Conservation (phyloP, 1,140 invertebrate genomes). For the Pseudomyrmex pallidus region DNA sequence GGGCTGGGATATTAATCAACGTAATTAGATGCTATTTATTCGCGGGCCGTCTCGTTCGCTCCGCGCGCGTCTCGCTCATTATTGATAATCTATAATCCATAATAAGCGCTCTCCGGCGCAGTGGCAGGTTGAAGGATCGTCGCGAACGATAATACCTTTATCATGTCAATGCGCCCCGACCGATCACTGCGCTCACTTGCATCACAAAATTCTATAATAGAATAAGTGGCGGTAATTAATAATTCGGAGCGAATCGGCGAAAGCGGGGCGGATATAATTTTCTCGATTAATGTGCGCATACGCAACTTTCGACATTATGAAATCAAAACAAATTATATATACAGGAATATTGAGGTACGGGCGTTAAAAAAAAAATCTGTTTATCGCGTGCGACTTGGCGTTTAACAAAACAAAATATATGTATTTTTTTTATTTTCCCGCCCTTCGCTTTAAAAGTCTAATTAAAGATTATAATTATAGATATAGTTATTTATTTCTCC, state of each 20-base stretch:
- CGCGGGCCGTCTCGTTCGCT: constrained; percentile 39
- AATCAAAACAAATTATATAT: not conserved
- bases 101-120: constrained; percentile 77
- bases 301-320: not conserved
- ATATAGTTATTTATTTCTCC: no score
- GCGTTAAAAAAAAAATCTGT: no score
- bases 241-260: not conserved
- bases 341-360: no score
- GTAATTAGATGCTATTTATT: constrained; percentile 84
- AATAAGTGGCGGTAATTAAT: constrained; percentile 51
- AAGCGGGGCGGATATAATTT: not conserved
- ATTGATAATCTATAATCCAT: constrained; percentile 84
- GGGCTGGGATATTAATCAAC: constrained; percentile 78
- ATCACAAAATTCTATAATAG: constrained; percentile 49
- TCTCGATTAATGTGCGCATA: not conserved
- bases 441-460: no score
- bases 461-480: no score
- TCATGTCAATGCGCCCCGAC: constrained; percentile 33
- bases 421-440: no score
- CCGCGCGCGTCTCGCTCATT: constrained; percentile 74
- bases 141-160: constrained; percentile 51
- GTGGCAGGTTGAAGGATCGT: constrained; percentile 82
- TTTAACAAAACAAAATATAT: not conserved
- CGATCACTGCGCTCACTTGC: constrained; percentile 34
- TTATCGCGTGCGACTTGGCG: no score